Base-by-base conservation (phyloP, 2,888 invertebrate genomes). In the Pollenia angustigena region DNA sequence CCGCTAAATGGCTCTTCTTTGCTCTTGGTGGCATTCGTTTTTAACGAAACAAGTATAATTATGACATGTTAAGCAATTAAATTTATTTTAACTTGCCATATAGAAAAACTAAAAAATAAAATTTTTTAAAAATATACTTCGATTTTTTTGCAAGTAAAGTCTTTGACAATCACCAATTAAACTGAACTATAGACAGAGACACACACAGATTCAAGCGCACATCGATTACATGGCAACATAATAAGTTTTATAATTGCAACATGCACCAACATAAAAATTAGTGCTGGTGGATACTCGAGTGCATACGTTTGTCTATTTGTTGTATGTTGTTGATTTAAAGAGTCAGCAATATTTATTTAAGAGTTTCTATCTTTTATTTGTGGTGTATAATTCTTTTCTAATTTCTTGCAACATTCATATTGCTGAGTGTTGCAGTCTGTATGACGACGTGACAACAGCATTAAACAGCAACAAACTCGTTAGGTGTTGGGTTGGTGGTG, bases 1-100 rank as follows among this genome's bases (percentile, higher is more conserved):
- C 52, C 42, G 58, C 14, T 64, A 78, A 83, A 71, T 71, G 56
- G 42, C 40, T 71, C 48, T 54, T 48, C 68, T 23, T 42, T 64
- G 64, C 62, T 16, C 12, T 50, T 64, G 32, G 71, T 64, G 56
- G 87, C 52, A 60, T 32, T 46, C 56, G 8, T 68, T 50, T 52
- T 16, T 58, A 12, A 50, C 40, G 48, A 69, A 44, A 81, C 74
- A 75, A 78, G 48, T 56, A 78, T 85, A 54, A 87, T 90, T 90
- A 90, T 90, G 90, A 90, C 90, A 90, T 90, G 89, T 89, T 88
- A 88, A 89, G 90, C 90, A 90, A 90, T 90, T 90, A 90, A 90
- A 90, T 90, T 89, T 90, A 89, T 90, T 90, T 89, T 79, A 81
- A 75, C 62, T 86, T 62, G 64, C 56, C 79, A 74, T 52, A 69